Evolutionary conservation across 2,797 vertebrate species (phyloP).

Genomic region (Helicolenus hilgendorfi): DNA sequence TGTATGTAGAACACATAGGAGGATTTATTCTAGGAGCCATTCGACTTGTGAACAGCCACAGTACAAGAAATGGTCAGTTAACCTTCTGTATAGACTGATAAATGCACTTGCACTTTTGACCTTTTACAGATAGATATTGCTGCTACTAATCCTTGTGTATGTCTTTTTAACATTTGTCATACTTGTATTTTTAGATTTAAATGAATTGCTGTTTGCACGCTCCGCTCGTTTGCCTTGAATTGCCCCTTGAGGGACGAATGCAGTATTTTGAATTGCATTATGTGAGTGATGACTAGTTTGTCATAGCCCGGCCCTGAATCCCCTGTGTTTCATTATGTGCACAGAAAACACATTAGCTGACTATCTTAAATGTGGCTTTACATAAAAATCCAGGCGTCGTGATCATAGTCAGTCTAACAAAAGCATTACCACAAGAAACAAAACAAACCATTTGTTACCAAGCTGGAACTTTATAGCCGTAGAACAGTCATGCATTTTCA

Average conservation of each 20-base stretch:
- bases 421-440: slow-evolving; percentile 28
- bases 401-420: slow-evolving; percentile 12
- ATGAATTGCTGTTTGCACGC: not conserved
- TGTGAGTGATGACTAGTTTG: slow-evolving; percentile 51
- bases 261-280: not conserved
- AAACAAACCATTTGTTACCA: slow-evolving; percentile 55
- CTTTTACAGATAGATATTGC: not conserved
- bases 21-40: not conserved
- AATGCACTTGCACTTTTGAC: not conserved
- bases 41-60: not conserved
- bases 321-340: slow-evolving; percentile 37
- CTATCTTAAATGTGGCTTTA: slow-evolving; percentile 18
- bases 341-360: slow-evolving; percentile 46
- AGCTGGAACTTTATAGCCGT: slow-evolving; percentile 39
- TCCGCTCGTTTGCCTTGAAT: not conserved
- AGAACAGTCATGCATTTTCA: slow-evolving; percentile 36
- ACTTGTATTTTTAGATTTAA: not conserved
- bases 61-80: not conserved
- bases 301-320: slow-evolving; percentile 41
- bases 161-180: not conserved
- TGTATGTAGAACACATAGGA: not conserved
- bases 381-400: slow-evolving; percentile 48
- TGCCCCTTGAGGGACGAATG: not conserved
- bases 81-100: not conserved
- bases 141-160: not conserved